These are phyloP conservation scores for Kryptolebias marmoratus DNA, from an alignment of 2,113 vertebrate species.

Conservation along the genomic window DNA sequence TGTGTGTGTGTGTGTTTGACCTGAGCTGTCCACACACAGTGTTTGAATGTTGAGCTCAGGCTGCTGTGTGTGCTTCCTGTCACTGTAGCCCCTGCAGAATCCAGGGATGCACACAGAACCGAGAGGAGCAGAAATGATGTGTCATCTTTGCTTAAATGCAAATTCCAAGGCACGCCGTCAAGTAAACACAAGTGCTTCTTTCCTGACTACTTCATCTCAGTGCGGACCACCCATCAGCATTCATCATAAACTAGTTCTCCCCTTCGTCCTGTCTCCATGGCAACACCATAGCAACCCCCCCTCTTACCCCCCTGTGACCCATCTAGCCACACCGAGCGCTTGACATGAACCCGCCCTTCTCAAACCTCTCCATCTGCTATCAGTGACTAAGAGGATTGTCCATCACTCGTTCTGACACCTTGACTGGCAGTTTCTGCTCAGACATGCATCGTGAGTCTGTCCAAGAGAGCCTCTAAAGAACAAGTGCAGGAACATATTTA, in stretches of 20 bases:
- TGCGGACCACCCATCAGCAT: conserved; percentile 36
- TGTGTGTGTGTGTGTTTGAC: conserved; percentile 35
- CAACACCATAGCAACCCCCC: conserved; percentile 42
- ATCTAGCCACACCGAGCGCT: conserved; percentile 49
- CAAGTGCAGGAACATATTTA: conserved; percentile 27
- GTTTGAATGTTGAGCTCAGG: conserved; percentile 39
- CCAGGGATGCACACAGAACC: conserved; percentile 1
- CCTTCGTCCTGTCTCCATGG: conserved; percentile 60
- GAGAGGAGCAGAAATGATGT: background rate
- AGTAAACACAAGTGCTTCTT: conserved; percentile 6
- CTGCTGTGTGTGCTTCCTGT: conserved; percentile 39
- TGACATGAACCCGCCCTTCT: conserved; percentile 64
- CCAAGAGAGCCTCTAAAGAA: conserved; percentile 25
- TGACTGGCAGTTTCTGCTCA: conserved; percentile 57
- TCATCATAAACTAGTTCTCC: conserved; percentile 50
- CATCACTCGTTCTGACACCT: conserved; percentile 48
- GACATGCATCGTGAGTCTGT: conserved; percentile 30
- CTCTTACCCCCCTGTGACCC: conserved; percentile 36
- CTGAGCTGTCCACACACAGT: conserved; percentile 19
- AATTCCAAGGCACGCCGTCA: background rate
- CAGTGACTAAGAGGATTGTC: conserved; percentile 59
- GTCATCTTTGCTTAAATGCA: conserved; percentile 21
- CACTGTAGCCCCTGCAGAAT: conserved; percentile 14
- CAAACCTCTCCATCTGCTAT: conserved; percentile 59
- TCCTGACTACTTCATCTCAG: conserved; percentile 26